Percentiles rank a stretch among this genome's conserved stretches.
phyloP scores from a whole-genome alignment of 1,140 invertebrate genomes.

The Drosophila lacteicornis region DNA sequence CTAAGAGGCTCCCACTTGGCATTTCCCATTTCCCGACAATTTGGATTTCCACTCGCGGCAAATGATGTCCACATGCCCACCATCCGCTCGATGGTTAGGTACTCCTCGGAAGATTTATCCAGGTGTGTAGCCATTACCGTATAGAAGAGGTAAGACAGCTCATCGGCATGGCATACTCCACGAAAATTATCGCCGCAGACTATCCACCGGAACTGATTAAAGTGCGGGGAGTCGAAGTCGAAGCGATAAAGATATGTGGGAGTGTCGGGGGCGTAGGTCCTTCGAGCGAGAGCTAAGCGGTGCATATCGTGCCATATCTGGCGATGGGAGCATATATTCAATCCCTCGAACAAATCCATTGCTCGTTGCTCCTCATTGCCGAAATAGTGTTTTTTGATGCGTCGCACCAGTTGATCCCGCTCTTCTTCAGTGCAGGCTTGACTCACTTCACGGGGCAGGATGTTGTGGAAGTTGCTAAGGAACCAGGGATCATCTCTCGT shows the following conservation, averaged over 20 bases:
- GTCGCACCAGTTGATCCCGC: constrained; percentile 36
- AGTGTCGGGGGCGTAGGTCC: constrained; percentile 55
- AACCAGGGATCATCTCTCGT: constrained; percentile 41
- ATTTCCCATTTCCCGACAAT: constrained; percentile 40
- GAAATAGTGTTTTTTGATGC: constrained; percentile 59
- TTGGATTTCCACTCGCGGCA: constrained; percentile 78
- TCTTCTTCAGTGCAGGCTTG: constrained; percentile 40
- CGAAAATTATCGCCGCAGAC: constrained; percentile 56
- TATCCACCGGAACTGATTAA: constrained; percentile 76
- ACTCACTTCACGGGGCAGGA: constrained; percentile 61
- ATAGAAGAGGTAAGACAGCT: constrained; percentile 88
- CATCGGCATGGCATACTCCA: constrained; percentile 87
- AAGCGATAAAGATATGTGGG: constrained; percentile 85
- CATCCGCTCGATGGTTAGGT: constrained; percentile 77
- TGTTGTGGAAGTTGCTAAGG: constrained; percentile 49
- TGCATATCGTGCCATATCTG: constrained; percentile 84
- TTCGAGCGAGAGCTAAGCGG: constrained; percentile 64
- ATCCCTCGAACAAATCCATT: constrained; percentile 52
- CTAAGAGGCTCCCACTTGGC: constrained; percentile 54
- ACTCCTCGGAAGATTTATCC: constrained; percentile 55
- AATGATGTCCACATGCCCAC: constrained; percentile 84
- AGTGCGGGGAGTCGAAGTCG: constrained; percentile 75
- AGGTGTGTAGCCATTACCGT: constrained; percentile 48
- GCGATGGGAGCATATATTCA: constrained; percentile 72
- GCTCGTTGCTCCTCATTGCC: constrained; percentile 36